A percentile compares a stretch with the other conserved stretches of the same genome.
Conservation (phyloP, 1,140 invertebrate species). For the Rhyzopertha dominica region DNA sequence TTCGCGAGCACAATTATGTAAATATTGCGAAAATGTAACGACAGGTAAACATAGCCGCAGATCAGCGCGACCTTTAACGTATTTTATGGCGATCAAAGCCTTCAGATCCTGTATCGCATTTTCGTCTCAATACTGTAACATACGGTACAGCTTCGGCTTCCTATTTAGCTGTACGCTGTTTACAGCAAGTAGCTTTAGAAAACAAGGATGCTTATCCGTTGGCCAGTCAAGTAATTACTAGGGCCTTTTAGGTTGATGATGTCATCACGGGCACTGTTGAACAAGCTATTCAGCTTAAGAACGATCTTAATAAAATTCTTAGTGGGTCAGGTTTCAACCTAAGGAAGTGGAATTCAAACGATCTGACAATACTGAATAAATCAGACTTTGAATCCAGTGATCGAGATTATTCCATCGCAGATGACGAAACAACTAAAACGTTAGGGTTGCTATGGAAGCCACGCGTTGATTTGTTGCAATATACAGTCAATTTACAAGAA, state of each 20-base stretch:
- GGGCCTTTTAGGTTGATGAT: conserved; percentile 48
- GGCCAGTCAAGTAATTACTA: conserved; percentile 25
- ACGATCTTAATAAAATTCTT: conserved; percentile 13
- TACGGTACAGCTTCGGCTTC: conserved; percentile 41
- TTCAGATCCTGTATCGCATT: conserved; percentile 27
- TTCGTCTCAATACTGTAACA: conserved; percentile 37
- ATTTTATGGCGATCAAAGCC: conserved; percentile 41
- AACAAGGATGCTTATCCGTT: conserved; percentile 21
- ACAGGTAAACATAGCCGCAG: conserved; percentile 35
- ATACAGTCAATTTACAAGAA: too few species aligned
- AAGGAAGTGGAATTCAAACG: conserved; percentile 28
- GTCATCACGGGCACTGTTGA: conserved; percentile 34
- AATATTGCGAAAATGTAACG: conserved; percentile 45
- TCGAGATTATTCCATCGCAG: too few species aligned
- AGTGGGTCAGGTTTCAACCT: conserved; percentile 18
- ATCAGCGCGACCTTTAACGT: conserved; percentile 39
- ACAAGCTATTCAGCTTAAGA: neutral
- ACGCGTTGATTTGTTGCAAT: too few species aligned
- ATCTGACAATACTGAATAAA: neutral
- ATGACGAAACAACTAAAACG: too few species aligned
- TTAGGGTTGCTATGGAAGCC: too few species aligned
- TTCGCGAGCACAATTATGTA: conserved; percentile 33
- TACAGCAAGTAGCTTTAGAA: conserved; percentile 28
- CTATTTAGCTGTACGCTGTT: conserved; percentile 35
- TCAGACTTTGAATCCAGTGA: too few species aligned